Evolutionary conservation across 2,888 invertebrate species (phyloP), one percentile per base, ranked within the genome.

Genomic region (Ornithoptera priamus): DNA sequence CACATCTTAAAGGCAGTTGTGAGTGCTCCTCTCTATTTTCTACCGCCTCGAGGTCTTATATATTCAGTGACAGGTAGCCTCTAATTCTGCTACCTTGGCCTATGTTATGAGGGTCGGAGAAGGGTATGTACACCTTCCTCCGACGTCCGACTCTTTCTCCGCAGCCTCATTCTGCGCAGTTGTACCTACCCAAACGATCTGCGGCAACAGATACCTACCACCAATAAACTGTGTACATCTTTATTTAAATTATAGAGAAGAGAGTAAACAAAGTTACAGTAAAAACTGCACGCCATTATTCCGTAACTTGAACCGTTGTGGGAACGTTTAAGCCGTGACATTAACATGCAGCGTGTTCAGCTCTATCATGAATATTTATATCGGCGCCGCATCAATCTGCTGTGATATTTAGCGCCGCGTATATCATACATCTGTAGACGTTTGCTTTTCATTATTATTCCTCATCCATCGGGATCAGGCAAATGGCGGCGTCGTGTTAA

Each of bases 361-460:
- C 81, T 79, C 84, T 79, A 81, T 81, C 85, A 88, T 88, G 88
- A 88, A 89, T 89, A 89, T 88, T 88, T 86, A 89, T 86, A 84
- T 77, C 80, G 76, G 75, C 74, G 74, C 75, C 78, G 80, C 85
- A 85, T 86, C 86, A 85, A 86, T 87, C 83, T 83, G 82, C 82
- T 77, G 77, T 77, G 77, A 84, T 84, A 84, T 80, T 82, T 81
- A 82, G 75, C 79, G 78, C 76, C 75, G 73, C 71, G 60, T 72
- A 68, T 64, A 68, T 68, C 72, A 22, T 65, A 62, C 66, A 69
- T 50, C 36, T 67, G 20, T 69, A 67, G 53, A 68, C 68, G 65
- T 68, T 68, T 67, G 58, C 57, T 20, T 61, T 64, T 56, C 53
- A 67, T 58, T 64, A 58, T 68, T 64, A 64, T 63, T 64, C 68